phyloP scores from a whole-genome alignment of 2,888 invertebrate genomes.

The Nomada ruficornis region DNA sequence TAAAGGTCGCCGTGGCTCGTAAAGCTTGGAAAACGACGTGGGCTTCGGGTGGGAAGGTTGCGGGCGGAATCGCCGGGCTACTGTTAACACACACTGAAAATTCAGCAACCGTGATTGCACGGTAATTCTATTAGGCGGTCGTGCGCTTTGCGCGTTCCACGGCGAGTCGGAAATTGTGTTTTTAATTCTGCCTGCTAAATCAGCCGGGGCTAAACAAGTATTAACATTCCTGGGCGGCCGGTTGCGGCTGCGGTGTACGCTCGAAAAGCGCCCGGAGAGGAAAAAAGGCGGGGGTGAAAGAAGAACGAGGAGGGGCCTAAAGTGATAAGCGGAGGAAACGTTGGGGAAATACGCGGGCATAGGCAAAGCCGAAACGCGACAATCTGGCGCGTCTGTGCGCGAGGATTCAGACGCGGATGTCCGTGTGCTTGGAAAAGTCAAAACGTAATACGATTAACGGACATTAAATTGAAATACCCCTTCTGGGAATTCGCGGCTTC shows the following conservation, averaged over 20 bases:
- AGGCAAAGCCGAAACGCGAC: constrained; percentile 51
- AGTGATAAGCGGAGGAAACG: constrained; percentile 39
- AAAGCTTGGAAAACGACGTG: constrained; percentile 47
- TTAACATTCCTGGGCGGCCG: constrained; percentile 75
- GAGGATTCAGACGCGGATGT: constrained; percentile 9
- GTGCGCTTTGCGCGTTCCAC: constrained; percentile 64
- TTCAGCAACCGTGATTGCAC: constrained; percentile 76
- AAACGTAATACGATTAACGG: constrained; percentile 76
- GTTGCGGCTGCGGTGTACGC: constrained; percentile 45
- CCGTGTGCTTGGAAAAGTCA: constrained; percentile 60
- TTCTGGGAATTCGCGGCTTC: constrained; percentile 68
- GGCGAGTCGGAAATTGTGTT: constrained; percentile 78
- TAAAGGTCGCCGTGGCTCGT: constrained; percentile 59
- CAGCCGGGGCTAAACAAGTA: constrained; percentile 79
- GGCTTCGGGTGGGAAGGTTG: background rate
- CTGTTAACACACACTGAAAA: constrained; percentile 61
- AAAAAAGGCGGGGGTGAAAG: background rate
- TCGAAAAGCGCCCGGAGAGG: constrained; percentile 23
- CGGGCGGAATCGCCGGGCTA: constrained; percentile 38
- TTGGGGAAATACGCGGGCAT: constrained; percentile 29
- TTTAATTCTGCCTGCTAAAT: constrained; percentile 80
- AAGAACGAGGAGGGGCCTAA: constrained; percentile 22
- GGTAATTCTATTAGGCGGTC: constrained; percentile 79
- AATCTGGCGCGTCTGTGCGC: constrained; percentile 33
- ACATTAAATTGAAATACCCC: constrained; percentile 77